phyloP scores from a whole-genome alignment of 1,140 invertebrate species.

The Zaprionus camerounensis region DNA sequence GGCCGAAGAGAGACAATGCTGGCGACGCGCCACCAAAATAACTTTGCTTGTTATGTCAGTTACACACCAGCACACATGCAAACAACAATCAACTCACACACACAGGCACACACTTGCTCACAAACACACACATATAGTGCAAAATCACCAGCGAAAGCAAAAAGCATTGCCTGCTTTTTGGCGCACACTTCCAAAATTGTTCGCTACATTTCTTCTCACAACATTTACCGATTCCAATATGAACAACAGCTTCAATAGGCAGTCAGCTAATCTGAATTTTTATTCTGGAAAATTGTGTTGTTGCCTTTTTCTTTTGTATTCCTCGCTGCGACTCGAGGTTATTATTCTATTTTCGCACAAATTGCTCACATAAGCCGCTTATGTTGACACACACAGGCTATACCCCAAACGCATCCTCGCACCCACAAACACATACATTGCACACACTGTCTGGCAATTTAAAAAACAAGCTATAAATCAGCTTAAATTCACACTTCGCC shows the following conservation, averaged over 20 bases:
- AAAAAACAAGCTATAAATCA: conserved; percentile 52
- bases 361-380: conserved; percentile 51
- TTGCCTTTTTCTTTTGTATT: conserved; percentile 24
- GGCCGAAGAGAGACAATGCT: conserved; percentile 41
- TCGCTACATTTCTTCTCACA: background rate
- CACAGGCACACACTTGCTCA: background rate
- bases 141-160: background rate
- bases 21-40: conserved; percentile 30
- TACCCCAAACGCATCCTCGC: background rate
- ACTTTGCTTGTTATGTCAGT: conserved; percentile 41
- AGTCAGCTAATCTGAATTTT: conserved; percentile 48
- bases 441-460: background rate
- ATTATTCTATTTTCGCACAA: conserved; percentile 50
- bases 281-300: conserved; percentile 37
- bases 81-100: background rate
- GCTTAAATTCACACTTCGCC: conserved; percentile 51
- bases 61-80: conserved; percentile 9
- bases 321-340: conserved; percentile 29
- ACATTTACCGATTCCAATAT: background rate
- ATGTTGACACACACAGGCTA: conserved; percentile 27
- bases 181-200: conserved; percentile 12
- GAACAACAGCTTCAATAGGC: conserved; percentile 28
- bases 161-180: conserved; percentile 54
- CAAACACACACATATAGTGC: conserved; percentile 5
- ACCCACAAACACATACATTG: background rate